phyloP scores from a whole-genome alignment of 1,140 invertebrate species.

The Euura saliciscinereae region DNA sequence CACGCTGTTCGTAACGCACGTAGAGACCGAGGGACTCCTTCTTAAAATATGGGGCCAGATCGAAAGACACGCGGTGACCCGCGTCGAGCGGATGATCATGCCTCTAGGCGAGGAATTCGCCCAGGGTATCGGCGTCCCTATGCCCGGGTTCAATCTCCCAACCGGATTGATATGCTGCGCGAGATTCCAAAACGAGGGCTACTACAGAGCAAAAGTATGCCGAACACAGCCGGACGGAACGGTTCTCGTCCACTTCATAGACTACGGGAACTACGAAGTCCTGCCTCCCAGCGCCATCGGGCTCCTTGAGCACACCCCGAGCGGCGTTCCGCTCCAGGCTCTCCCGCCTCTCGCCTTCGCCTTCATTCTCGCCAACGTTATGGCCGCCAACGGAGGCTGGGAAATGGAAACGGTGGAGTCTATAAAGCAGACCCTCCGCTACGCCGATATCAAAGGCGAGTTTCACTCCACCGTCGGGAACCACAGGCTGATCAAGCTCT shows the following conservation, averaged over 20 bases:
- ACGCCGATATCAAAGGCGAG: conserved; percentile 56
- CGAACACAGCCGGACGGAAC: conserved; percentile 53
- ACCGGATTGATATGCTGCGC: conserved; percentile 66
- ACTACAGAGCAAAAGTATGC: conserved; percentile 67
- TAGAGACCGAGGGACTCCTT: conserved; percentile 68
- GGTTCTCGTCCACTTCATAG: conserved; percentile 70
- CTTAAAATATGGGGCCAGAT: conserved; percentile 72
- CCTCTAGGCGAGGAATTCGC: conserved; percentile 55
- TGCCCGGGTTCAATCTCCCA: conserved; percentile 47
- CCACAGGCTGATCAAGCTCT: conserved; percentile 36
- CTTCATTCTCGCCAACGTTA: conserved; percentile 64
- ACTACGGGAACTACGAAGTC: conserved; percentile 72
- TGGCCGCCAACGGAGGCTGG: conserved; percentile 58
- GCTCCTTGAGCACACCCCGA: conserved; percentile 59
- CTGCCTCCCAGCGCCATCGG: conserved; percentile 62
- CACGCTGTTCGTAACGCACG: conserved; percentile 66
- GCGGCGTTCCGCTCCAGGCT: conserved; percentile 53
- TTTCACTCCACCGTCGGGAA: conserved; percentile 45
- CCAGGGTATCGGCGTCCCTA: conserved; percentile 50
- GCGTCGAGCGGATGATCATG: conserved; percentile 63
- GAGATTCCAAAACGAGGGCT: conserved; percentile 68
- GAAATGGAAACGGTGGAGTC: conserved; percentile 56
- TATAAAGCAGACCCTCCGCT: conserved; percentile 58
- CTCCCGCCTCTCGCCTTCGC: conserved; percentile 62
- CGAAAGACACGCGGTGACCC: conserved; percentile 62